These are phyloP conservation scores for Sminthurinus signatus DNA, from an alignment of 1,140 invertebrate species.

Conservation along the genomic window DNA sequence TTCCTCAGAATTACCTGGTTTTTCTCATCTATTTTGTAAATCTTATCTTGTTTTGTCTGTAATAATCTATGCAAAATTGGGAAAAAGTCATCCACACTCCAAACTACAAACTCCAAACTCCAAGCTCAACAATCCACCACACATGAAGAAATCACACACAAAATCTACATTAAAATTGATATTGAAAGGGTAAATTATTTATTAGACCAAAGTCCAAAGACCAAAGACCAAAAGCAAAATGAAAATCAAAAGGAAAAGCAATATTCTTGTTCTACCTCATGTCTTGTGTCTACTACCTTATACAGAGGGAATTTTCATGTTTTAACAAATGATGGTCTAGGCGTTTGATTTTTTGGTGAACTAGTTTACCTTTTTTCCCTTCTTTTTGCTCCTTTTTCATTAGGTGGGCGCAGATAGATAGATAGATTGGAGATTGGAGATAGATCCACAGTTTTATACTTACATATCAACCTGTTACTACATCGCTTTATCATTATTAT, in stretches of 20 bases:
- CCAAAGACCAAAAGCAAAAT: too few relatives aligned
- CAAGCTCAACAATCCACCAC: too few relatives aligned
- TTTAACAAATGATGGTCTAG: slow-evolving; percentile 7
- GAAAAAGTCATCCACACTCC: neutral
- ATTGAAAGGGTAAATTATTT: slow-evolving; percentile 12
- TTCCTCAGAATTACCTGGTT: slow-evolving; percentile 6
- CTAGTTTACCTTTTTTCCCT: slow-evolving; percentile 6
- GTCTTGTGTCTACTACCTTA: too few relatives aligned
- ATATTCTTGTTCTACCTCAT: neutral
- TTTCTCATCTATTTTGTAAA: neutral
- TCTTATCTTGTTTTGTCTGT: neutral
- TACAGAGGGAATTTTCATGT: too few relatives aligned
- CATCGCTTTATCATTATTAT: too few relatives aligned
- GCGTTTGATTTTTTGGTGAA: too few relatives aligned
- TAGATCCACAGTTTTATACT: too few relatives aligned
- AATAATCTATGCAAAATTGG: neutral
- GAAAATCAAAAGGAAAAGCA: neutral
- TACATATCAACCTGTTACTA: too few relatives aligned
- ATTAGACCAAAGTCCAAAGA: slow-evolving; percentile 11
- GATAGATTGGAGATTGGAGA: too few relatives aligned
- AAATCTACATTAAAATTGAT: slow-evolving; percentile 10
- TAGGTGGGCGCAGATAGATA: slow-evolving; percentile 6
- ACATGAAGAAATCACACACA: too few relatives aligned
- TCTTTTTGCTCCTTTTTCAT: neutral
- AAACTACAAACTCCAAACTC: neutral